Conservation (phyloP, 2,888 invertebrate genomes). For the Polyploca ridens region DNA sequence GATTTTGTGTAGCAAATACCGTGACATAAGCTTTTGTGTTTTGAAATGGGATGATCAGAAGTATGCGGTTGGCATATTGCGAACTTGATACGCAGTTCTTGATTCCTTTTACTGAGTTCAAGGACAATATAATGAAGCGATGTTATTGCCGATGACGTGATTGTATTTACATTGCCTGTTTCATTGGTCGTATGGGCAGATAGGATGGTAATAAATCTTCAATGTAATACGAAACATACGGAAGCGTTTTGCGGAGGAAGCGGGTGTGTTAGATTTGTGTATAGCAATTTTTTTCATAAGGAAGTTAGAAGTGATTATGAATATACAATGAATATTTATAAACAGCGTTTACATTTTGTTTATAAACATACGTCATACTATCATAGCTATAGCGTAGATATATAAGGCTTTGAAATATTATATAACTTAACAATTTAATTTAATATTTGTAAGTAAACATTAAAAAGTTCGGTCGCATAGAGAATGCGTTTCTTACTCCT, state of each 20-base stretch:
- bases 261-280: background rate
- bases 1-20: slow-evolving; percentile 13
- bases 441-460: too few species aligned
- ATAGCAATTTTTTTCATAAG: slow-evolving; percentile 3
- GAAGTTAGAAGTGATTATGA: slow-evolving; percentile 1
- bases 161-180: slow-evolving; percentile 11
- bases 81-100: slow-evolving; percentile 40
- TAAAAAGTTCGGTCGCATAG: too few species aligned
- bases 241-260: background rate
- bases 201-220: background rate
- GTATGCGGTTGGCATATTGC: slow-evolving; percentile 39
- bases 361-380: background rate
- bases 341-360: background rate
- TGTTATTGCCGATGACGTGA: slow-evolving; percentile 6
- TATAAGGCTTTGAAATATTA: background rate
- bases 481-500: too few species aligned
- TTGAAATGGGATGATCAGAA: slow-evolving; percentile 21
- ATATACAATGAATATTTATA: too few species aligned
- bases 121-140: slow-evolving; percentile 31
- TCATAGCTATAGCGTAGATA: background rate
- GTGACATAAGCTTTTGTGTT: slow-evolving; percentile 22
- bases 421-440: too few species aligned
- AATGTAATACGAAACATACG: background rate
- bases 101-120: slow-evolving; percentile 46
- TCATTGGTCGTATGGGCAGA: background rate